phyloP scores from a whole-genome alignment of 2,113 vertebrate species.

The Muscicapa adusta region DNA sequence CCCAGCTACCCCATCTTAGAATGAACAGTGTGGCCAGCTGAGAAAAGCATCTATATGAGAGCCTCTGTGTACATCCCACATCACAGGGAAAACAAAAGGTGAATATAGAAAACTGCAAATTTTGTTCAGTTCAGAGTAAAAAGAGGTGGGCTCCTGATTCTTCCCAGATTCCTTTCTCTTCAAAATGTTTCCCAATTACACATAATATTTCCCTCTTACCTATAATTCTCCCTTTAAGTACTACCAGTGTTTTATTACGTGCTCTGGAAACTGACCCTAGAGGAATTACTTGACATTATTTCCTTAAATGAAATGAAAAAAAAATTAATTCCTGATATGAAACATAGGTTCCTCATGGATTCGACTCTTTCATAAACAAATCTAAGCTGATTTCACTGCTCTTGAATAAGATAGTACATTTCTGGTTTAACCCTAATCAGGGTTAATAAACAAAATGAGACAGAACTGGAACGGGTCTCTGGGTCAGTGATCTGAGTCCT shows the following conservation, averaged over 20 bases:
- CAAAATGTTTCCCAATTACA: background rate
- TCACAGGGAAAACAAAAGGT: background rate
- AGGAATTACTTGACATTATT: background rate
- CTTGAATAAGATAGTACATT: background rate
- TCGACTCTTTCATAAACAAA: background rate
- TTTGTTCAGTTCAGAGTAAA: background rate
- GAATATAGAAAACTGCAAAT: background rate
- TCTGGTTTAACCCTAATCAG: background rate
- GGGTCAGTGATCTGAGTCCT: background rate
- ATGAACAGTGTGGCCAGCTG: background rate
- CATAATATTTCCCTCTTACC: background rate
- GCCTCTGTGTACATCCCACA: background rate
- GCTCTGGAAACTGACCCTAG: background rate
- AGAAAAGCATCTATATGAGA: background rate
- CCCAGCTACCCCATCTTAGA: background rate
- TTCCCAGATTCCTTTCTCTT: background rate
- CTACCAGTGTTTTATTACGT: background rate
- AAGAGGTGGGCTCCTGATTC: background rate
- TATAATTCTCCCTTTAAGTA: background rate
- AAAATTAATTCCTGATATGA: background rate
- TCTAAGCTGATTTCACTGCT: background rate
- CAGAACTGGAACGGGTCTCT: background rate
- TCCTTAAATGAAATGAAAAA: background rate
- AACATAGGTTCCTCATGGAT: background rate
- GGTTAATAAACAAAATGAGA: slow-evolving; percentile 2